Evolutionary conservation across 2,113 vertebrate species (phyloP).

Genomic region (Anoura caudifer): DNA sequence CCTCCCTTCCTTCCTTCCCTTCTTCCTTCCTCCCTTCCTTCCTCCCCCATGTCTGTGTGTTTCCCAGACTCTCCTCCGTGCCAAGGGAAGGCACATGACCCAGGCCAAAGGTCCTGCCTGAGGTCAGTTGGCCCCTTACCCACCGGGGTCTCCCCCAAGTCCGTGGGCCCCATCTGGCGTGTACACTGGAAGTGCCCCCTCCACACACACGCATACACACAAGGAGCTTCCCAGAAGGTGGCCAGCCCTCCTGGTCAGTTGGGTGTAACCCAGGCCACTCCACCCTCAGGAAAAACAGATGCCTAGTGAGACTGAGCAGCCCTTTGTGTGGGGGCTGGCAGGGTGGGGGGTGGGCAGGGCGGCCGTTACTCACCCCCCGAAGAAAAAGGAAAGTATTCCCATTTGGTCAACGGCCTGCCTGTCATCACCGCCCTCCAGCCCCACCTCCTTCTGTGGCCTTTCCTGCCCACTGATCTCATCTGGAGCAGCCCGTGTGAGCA

Average conservation of each 20-base stretch:
- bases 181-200: neutral
- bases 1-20: neutral
- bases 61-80: neutral
- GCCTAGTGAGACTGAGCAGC: neutral
- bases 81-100: neutral
- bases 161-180: neutral
- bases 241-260: neutral
- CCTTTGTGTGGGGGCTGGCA: conserved; percentile 36
- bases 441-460: neutral
- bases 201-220: neutral
- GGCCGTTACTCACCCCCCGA: conserved; percentile 42
- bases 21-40: neutral
- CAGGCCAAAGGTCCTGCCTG: rapidly evolving
- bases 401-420: neutral
- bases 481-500: neutral
- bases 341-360: neutral
- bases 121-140: neutral
- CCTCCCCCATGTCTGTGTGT: neutral
- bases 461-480: conserved; percentile 52
- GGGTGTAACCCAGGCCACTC: conserved; percentile 28
- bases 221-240: neutral
- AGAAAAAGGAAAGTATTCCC: conserved; percentile 30
- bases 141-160: neutral
- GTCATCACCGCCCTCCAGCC: neutral
- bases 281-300: conserved; percentile 41